Percentiles rank a stretch among this genome's conserved stretches.
Conservation (phyloP, 2,113 vertebrate species). For the Micronisus gabar region DNA sequence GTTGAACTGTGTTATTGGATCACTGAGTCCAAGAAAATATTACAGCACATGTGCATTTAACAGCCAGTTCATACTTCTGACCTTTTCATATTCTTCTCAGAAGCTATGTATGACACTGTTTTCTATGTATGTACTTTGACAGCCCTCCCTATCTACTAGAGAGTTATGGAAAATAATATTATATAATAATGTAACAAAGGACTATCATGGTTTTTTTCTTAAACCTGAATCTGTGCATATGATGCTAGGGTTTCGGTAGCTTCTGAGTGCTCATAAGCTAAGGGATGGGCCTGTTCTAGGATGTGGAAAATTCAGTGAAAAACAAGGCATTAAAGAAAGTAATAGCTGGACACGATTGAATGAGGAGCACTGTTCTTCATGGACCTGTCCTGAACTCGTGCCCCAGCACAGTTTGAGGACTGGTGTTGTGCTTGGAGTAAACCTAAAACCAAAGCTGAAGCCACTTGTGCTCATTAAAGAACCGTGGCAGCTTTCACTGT, state of each 20-base stretch:
- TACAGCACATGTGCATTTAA: background rate
- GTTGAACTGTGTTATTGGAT: background rate
- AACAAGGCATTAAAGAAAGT: constrained; percentile 30
- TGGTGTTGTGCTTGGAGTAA: constrained; percentile 50
- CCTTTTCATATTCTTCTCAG: background rate
- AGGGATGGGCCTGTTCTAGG: constrained; percentile 1
- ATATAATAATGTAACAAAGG: background rate
- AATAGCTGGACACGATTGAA: constrained; percentile 38
- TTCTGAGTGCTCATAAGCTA: background rate
- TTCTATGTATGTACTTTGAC: background rate
- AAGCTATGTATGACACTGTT: background rate
- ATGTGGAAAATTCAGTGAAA: constrained; percentile 53
- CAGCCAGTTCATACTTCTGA: constrained; percentile 1
- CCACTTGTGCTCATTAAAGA: background rate
- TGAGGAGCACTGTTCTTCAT: constrained; percentile 35
- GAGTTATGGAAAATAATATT: background rate
- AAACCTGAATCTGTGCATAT: background rate
- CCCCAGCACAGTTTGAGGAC: background rate
- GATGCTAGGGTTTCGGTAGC: background rate
- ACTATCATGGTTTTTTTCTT: background rate
- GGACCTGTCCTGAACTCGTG: background rate
- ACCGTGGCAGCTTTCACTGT: background rate
- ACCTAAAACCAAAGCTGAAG: constrained; percentile 40
- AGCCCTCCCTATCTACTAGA: background rate
- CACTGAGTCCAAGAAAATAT: constrained; percentile 3